Evolutionary conservation across 2,888 invertebrate genomes (phyloP).

Genomic region (Sinohyriopsis cumingii): DNA sequence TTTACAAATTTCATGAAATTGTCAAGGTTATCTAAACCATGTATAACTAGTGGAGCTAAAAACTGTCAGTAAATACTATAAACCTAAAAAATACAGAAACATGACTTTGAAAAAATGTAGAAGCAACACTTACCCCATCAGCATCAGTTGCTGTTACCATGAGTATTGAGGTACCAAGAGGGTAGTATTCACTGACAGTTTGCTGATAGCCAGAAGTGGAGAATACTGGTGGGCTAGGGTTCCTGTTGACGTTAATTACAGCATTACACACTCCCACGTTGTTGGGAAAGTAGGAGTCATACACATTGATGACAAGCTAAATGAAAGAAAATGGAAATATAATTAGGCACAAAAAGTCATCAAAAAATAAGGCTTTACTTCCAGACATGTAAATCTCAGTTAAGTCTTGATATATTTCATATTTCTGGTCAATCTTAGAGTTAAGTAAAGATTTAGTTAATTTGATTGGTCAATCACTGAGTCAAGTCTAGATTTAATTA

Average conservation of each 20-base stretch:
- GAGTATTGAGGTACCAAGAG: constrained; percentile 37
- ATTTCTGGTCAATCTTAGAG: no score
- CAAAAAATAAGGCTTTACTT: background rate
- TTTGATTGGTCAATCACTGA: no score
- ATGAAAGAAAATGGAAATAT: constrained; percentile 9
- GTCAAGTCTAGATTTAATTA: no score
- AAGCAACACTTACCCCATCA: constrained; percentile 26
- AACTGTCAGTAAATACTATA: no score
- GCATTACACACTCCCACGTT: constrained; percentile 50
- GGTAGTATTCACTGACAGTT: constrained; percentile 43
- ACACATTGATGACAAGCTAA: constrained; percentile 58
- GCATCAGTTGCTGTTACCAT: constrained; percentile 49
- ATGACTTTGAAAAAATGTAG: background rate
- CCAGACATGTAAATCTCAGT: background rate
- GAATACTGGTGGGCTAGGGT: constrained; percentile 81
- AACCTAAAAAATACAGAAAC: background rate
- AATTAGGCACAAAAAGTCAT: background rate
- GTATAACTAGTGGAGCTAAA: no score
- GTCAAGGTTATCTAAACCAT: no score
- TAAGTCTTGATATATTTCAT: background rate
- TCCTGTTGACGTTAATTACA: constrained; percentile 55
- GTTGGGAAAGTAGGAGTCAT: constrained; percentile 57
- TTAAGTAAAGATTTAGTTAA: no score
- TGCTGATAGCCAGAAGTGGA: constrained; percentile 23
- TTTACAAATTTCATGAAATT: no score